Conservation (phyloP, 2,797 vertebrate genomes). For the Poecile montanus region DNA sequence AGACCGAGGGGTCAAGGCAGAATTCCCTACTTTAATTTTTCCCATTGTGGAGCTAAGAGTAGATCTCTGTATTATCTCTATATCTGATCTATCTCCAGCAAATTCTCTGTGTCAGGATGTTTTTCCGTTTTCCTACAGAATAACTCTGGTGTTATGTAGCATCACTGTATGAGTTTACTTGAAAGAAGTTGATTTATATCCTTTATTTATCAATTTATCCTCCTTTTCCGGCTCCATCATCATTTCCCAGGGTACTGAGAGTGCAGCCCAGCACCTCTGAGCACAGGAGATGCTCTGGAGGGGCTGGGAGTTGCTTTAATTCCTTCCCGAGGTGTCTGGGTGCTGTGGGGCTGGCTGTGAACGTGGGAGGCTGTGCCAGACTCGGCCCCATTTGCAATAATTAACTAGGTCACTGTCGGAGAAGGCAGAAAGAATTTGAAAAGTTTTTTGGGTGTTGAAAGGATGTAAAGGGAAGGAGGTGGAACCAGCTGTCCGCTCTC, state of each 20-base stretch:
- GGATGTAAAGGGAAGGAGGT: background rate
- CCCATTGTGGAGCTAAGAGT: background rate
- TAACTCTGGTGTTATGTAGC: background rate
- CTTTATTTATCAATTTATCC: background rate
- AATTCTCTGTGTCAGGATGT: background rate
- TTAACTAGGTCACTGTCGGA: background rate
- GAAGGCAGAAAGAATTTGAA: background rate
- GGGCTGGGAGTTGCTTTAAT: background rate
- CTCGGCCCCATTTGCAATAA: background rate
- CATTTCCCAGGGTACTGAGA: background rate
- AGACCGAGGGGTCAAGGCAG: background rate
- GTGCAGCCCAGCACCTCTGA: background rate
- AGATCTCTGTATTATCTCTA: rapidly evolving
- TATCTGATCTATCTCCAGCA: too few relatives aligned
- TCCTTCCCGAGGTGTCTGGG: background rate
- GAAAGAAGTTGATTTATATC: background rate
- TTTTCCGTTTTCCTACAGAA: background rate
- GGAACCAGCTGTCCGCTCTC: background rate
- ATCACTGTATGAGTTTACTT: background rate
- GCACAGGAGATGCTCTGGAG: background rate
- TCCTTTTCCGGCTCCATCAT: background rate
- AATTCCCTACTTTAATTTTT: background rate
- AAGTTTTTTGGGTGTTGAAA: background rate
- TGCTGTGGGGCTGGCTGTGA: background rate
- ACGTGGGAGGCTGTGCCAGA: background rate